Evolutionary conservation across 2,797 vertebrate species (phyloP), one percentile per base, ranked within the genome.

Genomic region (Myripristis jacobus): DNA sequence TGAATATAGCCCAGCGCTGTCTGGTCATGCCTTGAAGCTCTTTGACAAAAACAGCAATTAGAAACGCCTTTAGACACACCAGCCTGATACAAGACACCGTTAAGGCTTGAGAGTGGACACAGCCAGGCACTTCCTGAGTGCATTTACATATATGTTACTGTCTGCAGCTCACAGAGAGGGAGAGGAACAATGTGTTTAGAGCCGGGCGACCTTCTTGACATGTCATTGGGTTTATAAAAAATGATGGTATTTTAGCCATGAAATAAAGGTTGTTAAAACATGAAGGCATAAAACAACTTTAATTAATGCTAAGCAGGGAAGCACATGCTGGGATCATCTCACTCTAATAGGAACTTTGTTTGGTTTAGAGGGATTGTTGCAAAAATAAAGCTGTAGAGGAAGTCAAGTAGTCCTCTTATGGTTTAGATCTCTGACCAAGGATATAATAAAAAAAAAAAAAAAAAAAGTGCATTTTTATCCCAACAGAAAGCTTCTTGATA

Each of bases 141-240:
- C 87, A 92, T 93, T 92, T 92, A 87, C 90, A 92, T 92, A 78
- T 63, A 77, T 86, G 84, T 86, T 87, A 67, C 78, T 76, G 90
- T 91, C 89, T 87, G 77, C 74, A 76, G 82, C 79, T 78, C 65
- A 25, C 51, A 55, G 34, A 69, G 46, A 59, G 41, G 18, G 81
- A 63, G 43, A 18, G 47, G 46, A 22, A 72, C 77, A 54, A 52
- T 73, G 86, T 89, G 87, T 92, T 85, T 87, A 81, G 76, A 77
- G 80, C 84, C 52, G 58, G 22, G 63, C 86, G 91, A 92, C 90
- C 91, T 94, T 94, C 92, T 90, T 80, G 82, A 83, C 87, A 81
- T 80, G 66, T 86, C 80, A 68, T 81, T 84, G 88, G 78, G 79
- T 82, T 90, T 80, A 80, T 88, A 78, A 79, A 79, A 87, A 89